Evolutionary conservation across 2,888 invertebrate genomes (phyloP).

Genomic region (Cerceris rybyensis): DNA sequence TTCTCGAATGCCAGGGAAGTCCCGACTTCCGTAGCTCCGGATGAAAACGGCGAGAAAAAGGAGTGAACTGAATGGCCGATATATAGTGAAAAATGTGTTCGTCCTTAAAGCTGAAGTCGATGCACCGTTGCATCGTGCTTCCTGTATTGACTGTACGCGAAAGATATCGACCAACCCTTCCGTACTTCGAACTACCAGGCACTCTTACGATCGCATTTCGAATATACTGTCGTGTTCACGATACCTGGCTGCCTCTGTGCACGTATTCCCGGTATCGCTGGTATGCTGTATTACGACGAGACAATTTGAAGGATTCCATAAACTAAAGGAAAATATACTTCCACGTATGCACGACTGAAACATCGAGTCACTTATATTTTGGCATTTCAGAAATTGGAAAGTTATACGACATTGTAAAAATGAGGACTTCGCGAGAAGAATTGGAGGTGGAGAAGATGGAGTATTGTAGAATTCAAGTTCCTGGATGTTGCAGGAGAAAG

Average conservation of each 20-base stretch:
- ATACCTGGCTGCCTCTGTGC: conserved; percentile 18
- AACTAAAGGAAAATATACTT: conserved; percentile 35
- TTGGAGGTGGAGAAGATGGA: too few species aligned
- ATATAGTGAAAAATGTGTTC: not conserved
- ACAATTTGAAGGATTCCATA: conserved; percentile 52
- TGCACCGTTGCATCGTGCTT: conserved; percentile 29
- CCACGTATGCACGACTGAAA: conserved; percentile 5
- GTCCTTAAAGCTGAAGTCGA: not conserved
- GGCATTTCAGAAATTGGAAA: not conserved
- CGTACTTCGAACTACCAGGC: conserved; percentile 26
- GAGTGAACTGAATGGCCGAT: not conserved
- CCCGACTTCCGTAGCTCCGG: not conserved
- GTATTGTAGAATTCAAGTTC: too few species aligned
- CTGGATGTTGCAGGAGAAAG: too few species aligned
- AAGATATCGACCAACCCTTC: conserved; percentile 63
- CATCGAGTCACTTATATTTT: not conserved
- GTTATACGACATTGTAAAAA: too few species aligned
- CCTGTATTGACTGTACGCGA: conserved; percentile 55
- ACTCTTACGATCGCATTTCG: conserved; percentile 65
- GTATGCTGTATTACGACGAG: conserved; percentile 40
- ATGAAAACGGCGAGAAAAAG: not conserved
- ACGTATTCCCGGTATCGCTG: conserved; percentile 34
- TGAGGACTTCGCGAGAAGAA: too few species aligned
- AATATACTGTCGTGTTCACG: conserved; percentile 33
- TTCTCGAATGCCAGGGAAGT: conserved; percentile 16